Evolutionary conservation across 2,797 vertebrate species (phyloP), one percentile per base, ranked within the genome.

Genomic region (Eleutherodactylus coqui): DNA sequence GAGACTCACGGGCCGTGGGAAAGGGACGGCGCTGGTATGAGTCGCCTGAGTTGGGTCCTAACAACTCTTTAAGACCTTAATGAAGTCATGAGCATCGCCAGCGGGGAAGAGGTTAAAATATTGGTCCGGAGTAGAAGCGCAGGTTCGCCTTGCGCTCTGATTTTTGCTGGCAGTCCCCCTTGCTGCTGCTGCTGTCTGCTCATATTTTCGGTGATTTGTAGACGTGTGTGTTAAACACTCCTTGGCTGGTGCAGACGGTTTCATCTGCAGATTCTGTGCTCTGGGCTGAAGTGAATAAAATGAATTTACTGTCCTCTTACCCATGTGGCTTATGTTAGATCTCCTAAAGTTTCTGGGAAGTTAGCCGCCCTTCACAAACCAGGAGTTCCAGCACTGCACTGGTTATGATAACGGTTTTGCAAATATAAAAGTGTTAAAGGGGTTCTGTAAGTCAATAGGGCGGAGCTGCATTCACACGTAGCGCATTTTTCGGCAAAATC

Each of bases 171-270:
- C 86, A 87, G 81, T 36, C 64, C 17, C 27, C 72, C 27, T 51
- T 73, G 49, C 73, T 83, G 60, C 72, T 81, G 77, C 70, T 83
- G 45, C n/a, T 76, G 72, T 58, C 53, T 64, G 78, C 60, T 87
- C 67, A 75, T 76, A 75, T 79, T 79, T 73, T 60, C 4, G 67
- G 32, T 80, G 85, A 83, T 83, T 86, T 86, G 86, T 87, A 67
- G 51, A 83, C 29, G 67, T 62, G 76, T 55, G 51, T 69, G 43
- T 70, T 67, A 79, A 87, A 80, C 45, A 8, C 60, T 60, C 21
- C 86, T 84, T 87, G 86, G 82, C 82, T 75, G 64, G 53, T 36
- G 86, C 53, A 53, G 81, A 67, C 67, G 14, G 82, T 84, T 79
- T 87, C 83, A 64, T 87, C 82, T 64, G 76, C 64, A 62, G 75